Base-by-base conservation (phyloP, 2,113 vertebrate species). In the Paralichthys olivaceus region DNA sequence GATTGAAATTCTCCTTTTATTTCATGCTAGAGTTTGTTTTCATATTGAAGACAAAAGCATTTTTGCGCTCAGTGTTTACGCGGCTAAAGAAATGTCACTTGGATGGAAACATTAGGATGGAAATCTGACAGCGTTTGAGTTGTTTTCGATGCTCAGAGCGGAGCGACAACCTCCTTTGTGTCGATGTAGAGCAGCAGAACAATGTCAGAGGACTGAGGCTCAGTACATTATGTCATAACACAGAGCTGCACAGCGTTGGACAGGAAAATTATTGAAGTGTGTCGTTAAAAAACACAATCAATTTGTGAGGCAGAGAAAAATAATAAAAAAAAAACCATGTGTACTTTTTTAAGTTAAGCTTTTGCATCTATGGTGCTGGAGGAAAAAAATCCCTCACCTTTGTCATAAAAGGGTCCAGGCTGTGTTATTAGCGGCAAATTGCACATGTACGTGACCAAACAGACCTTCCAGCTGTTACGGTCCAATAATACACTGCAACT, bases 81-180 rank as follows among this genome's bases (percentile, higher is more conserved):
- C 47, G 2, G 58, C 61, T 25, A 34, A 58, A 61, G 22, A 80
- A 70, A 63, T 66, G 80, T 69, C 56, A 49, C 67, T 73, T 3
- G 4, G 72, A 37, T 60, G 20, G 62, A 71, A 74, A 51, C 47
- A 47, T 67, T 9, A 40, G 32, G 55, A 72, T 9, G 49, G 5
- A 14, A 53, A 22, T n/a, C 49, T 54, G 84, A 66, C 40, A 23
- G 1, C 51, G 22, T 32, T 37, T 53, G 80, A 66, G 64, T 75
- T 68, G 66, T 75, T 64, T 23, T 68, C 56, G 4, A 20, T 5
- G 40, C 47, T 75, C 32, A 9, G 63, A 75, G 59, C 25, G 45
- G 67, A 83, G 49, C 75, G 83, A 87, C 82, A 84, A 57, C 15
- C 59, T 43, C 59, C 68, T 82, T 87, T 90, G 86, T 89, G 84